Evolutionary conservation across 2,113 vertebrate genomes (phyloP).

Genomic region (Abramis brama): DNA sequence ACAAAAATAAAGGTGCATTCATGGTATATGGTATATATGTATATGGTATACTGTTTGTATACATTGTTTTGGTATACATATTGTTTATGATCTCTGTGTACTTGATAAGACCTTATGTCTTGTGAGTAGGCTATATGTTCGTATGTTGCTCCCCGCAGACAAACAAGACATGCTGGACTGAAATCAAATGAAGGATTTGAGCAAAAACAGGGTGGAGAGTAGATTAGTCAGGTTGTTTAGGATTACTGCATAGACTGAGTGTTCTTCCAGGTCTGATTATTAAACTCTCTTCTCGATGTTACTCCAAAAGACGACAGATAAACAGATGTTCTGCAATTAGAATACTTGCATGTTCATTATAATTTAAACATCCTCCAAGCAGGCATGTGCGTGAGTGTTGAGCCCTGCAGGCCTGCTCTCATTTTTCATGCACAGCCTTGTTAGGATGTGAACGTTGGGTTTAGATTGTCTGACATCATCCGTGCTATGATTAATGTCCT

Average conservation of each 20-base stretch:
- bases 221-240: neutral
- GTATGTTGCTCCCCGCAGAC: neutral
- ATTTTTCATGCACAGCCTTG: slow-evolving; percentile 11
- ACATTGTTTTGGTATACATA: neutral
- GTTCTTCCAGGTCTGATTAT: slow-evolving; percentile 15
- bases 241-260: slow-evolving; percentile 17
- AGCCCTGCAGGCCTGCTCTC: slow-evolving; percentile 1
- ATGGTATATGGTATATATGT: too few species aligned
- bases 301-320: neutral
- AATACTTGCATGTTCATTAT: slow-evolving; percentile 7
- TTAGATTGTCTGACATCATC: neutral
- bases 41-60: too few species aligned
- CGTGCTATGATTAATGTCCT: slow-evolving; percentile 18
- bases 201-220: slow-evolving; percentile 21
- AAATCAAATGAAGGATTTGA: slow-evolving; percentile 40
- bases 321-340: neutral
- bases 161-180: slow-evolving; percentile 22
- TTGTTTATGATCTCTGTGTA: neutral
- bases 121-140: neutral
- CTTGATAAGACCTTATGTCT: neutral
- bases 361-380: neutral
- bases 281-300: neutral
- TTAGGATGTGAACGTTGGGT: slow-evolving; percentile 13
- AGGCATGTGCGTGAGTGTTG: neutral
- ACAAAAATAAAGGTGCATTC: too few species aligned